Conservation (phyloP, 2,888 invertebrate species). For the Drosophila affinis region DNA sequence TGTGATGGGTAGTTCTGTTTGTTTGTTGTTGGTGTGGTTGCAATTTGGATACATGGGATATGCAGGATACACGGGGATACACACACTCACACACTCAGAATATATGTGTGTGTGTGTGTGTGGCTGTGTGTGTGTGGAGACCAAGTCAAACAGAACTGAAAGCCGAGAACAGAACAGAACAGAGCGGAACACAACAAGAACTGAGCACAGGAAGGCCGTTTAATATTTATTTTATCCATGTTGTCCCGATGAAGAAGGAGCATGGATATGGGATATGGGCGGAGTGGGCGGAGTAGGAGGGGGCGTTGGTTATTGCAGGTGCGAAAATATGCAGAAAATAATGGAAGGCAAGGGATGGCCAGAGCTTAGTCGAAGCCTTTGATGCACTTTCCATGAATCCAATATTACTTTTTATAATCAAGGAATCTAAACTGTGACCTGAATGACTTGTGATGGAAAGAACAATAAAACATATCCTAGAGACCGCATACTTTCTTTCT, state of each 20-base stretch:
- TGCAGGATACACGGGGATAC: slow-evolving; percentile 26
- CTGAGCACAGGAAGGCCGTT: slow-evolving; percentile 67
- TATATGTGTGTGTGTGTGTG: too few species aligned
- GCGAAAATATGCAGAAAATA: slow-evolving; percentile 42
- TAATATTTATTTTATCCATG: slow-evolving; percentile 76
- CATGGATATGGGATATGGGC: slow-evolving; percentile 1
- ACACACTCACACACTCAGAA: not conserved
- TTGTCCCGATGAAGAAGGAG: slow-evolving; percentile 20
- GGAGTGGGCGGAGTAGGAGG: too few species aligned
- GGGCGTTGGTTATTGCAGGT: slow-evolving; percentile 29
- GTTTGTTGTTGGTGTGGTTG: slow-evolving; percentile 74
- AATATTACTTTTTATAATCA: too few species aligned
- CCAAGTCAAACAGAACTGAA: slow-evolving; percentile 1
- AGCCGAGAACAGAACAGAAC: slow-evolving; percentile 8
- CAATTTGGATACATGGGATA: slow-evolving; percentile 72
- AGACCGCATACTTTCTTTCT: too few species aligned
- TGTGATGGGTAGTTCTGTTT: slow-evolving; percentile 18
- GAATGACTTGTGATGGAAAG: too few species aligned
- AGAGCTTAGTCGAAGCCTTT: too few species aligned
- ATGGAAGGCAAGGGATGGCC: too few species aligned
- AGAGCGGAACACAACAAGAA: slow-evolving; percentile 58
- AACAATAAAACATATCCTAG: too few species aligned
- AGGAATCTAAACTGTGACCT: too few species aligned
- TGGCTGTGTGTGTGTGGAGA: not conserved
- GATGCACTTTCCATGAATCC: too few species aligned